These are phyloP conservation scores for Drosophila fungiperda DNA, from an alignment of 2,888 invertebrate genomes.

Conservation along the genomic window DNA sequence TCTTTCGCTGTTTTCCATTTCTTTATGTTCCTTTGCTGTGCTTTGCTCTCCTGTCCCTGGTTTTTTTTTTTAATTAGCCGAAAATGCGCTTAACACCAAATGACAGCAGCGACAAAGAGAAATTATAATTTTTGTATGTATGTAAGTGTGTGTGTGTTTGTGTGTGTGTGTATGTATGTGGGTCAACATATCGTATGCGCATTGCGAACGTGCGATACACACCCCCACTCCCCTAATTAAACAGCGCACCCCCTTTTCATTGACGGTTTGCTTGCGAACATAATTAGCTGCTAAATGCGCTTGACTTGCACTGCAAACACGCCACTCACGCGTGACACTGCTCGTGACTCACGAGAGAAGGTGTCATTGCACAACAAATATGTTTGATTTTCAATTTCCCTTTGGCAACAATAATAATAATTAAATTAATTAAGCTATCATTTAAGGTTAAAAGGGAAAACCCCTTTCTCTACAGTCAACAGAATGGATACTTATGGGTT, in stretches of 20 bases:
- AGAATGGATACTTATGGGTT: too few relatives aligned
- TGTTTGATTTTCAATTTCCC: neutral
- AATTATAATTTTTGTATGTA: slow-evolving; percentile 70
- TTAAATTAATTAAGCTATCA: too few relatives aligned
- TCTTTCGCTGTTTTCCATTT: slow-evolving; percentile 3
- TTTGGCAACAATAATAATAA: neutral
- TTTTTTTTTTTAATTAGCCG: slow-evolving; percentile 69
- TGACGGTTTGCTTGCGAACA: slow-evolving; percentile 17
- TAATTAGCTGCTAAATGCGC: slow-evolving; percentile 58
- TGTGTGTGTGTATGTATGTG: slow-evolving; percentile 10
- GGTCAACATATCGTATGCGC: slow-evolving; percentile 58
- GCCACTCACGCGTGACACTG: slow-evolving; percentile 37
- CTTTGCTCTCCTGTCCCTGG: slow-evolving; percentile 47
- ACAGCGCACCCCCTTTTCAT: neutral
- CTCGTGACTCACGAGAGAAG: slow-evolving; percentile 23
- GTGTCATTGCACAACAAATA: neutral
- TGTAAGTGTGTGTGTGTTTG: neutral
- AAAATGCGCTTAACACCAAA: slow-evolving; percentile 75
- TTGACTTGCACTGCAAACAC: slow-evolving; percentile 39
- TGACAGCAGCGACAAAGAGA: slow-evolving; percentile 71
- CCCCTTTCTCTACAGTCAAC: too few relatives aligned
- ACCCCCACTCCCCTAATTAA: neutral
- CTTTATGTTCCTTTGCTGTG: slow-evolving; percentile 6
- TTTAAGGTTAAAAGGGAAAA: too few relatives aligned
- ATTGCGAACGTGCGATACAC: slow-evolving; percentile 15